These are phyloP conservation scores for Scaptomyza flava DNA, from an alignment of 2,888 invertebrate species.

Conservation along the genomic window DNA sequence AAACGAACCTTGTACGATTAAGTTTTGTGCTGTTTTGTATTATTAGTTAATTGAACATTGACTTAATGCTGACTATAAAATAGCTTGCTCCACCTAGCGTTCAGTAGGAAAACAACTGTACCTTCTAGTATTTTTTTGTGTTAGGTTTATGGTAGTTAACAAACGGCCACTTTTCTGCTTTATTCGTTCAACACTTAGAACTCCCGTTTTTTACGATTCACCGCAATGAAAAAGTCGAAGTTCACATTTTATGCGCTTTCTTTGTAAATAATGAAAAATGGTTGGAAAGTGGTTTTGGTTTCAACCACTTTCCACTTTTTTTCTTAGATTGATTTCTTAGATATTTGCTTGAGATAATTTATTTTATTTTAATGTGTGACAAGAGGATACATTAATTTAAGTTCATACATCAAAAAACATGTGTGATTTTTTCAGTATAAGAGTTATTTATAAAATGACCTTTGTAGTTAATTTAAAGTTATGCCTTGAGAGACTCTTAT, in stretches of 20 bases:
- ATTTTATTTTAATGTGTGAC: slow-evolving; percentile 32
- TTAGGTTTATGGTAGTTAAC: no score
- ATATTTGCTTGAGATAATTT: slow-evolving; percentile 21
- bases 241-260: slow-evolving; percentile 30
- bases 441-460: slow-evolving; percentile 21
- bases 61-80: not conserved
- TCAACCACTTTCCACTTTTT: not conserved
- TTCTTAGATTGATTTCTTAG: not conserved
- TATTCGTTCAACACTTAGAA: no score
- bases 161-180: no score
- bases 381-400: slow-evolving; percentile 47
- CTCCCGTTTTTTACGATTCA: no score
- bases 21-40: no score
- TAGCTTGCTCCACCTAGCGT: not conserved
- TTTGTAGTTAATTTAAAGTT: not conserved
- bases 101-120: not conserved
- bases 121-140: no score
- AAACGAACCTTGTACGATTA: not conserved
- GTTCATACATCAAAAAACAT: slow-evolving; percentile 31
- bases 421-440: slow-evolving; percentile 31
- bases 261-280: slow-evolving; percentile 42
- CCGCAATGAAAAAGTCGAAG: slow-evolving; percentile 15
- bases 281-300: not conserved
- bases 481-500: slow-evolving; percentile 32
- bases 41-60: no score